Percentiles rank a stretch among this genome's conserved stretches.
Evolutionary conservation across 2,888 invertebrate genomes (phyloP).

Genomic region (Xanthorhoe designata): DNA sequence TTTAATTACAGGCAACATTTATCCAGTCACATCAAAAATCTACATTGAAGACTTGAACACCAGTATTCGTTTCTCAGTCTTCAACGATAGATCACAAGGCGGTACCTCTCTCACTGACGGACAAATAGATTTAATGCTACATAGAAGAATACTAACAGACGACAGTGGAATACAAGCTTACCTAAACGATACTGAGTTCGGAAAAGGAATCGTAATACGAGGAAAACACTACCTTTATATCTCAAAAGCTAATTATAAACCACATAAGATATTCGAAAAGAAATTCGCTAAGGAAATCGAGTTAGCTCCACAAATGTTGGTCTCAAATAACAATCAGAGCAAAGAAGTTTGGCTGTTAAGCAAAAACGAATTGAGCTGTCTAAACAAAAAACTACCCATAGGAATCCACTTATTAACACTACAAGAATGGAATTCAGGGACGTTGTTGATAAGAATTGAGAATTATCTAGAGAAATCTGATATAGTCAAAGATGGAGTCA

Average conservation of each 20-base stretch:
- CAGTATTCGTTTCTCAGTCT: slow-evolving; percentile 83
- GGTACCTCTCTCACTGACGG: slow-evolving; percentile 91
- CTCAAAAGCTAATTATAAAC: slow-evolving; percentile 58
- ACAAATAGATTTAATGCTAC: slow-evolving; percentile 92
- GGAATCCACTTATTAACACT: slow-evolving; percentile 91
- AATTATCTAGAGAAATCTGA: slow-evolving; percentile 90
- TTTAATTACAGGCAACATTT: slow-evolving; percentile 89
- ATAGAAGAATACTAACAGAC: slow-evolving; percentile 92
- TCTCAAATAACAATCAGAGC: slow-evolving; percentile 32
- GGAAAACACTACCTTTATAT: slow-evolving; percentile 69
- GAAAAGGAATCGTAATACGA: slow-evolving; percentile 50
- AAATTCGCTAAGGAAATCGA: slow-evolving; percentile 69
- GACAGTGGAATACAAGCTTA: slow-evolving; percentile 82
- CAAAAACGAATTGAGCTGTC: slow-evolving; percentile 69
- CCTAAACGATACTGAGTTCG: slow-evolving; percentile 60
- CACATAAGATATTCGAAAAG: slow-evolving; percentile 68
- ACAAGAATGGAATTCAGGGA: slow-evolving; percentile 89
- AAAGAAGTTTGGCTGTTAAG: slow-evolving; percentile 36
- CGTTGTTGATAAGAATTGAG: slow-evolving; percentile 90
- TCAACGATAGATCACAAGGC: slow-evolving; percentile 93
- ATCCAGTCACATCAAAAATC: slow-evolving; percentile 95
- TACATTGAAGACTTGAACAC: slow-evolving; percentile 85
- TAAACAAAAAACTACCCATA: slow-evolving; percentile 85
- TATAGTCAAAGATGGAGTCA: slow-evolving; percentile 76
- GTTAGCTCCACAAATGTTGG: slow-evolving; percentile 54